Evolutionary conservation across 2,113 vertebrate genomes (phyloP).

Genomic region (Cephalopterus ornatus): DNA sequence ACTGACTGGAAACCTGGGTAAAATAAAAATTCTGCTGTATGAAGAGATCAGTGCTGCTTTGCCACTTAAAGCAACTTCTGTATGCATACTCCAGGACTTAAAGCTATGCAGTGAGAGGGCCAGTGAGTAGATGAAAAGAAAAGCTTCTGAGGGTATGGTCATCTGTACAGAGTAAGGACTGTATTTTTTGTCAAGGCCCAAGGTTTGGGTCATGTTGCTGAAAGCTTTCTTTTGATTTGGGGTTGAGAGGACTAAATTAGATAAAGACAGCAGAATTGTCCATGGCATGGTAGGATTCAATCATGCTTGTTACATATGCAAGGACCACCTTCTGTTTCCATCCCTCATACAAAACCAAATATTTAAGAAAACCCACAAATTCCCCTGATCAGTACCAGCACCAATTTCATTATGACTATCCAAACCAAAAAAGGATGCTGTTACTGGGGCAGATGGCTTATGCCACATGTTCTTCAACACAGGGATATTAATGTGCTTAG

Average conservation of each 20-base stretch:
- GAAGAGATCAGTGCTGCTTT: neutral
- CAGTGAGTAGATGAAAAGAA: neutral
- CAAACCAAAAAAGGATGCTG: neutral
- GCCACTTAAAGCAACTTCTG: neutral
- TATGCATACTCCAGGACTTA: neutral
- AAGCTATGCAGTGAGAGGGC: neutral
- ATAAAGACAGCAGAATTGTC: neutral
- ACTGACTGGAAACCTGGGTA: neutral
- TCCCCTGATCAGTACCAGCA: neutral
- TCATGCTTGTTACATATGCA: neutral
- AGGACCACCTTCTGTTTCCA: neutral
- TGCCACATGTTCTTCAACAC: neutral
- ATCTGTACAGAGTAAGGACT: neutral
- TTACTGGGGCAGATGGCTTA: neutral
- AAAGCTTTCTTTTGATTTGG: neutral
- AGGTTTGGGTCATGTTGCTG: neutral
- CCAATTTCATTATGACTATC: neutral
- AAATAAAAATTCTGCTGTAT: neutral
- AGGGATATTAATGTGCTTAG: neutral
- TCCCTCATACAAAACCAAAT: neutral
- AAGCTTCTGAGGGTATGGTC: neutral
- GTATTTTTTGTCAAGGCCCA: neutral
- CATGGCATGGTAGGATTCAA: neutral
- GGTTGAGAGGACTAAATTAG: neutral
- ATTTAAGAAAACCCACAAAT: neutral